Evolutionary conservation across 2,888 invertebrate genomes (phyloP).

Genomic region (Lottia scabra): DNA sequence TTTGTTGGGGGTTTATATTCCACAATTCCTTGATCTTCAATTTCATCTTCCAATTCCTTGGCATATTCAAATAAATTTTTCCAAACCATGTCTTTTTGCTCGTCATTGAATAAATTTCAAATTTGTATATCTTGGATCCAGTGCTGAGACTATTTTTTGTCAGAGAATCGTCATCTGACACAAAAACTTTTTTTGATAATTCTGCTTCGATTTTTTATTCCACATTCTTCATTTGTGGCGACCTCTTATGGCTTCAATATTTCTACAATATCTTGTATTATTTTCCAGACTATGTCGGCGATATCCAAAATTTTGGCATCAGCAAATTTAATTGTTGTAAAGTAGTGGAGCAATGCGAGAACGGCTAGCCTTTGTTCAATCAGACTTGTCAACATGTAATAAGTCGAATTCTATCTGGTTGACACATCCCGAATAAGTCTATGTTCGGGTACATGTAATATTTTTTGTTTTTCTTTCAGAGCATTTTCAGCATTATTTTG

Average conservation of each 20-base stretch:
- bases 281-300: neutral
- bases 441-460: too few species aligned
- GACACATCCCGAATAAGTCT: neutral
- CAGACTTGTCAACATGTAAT: neutral
- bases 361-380: neutral
- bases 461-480: neutral
- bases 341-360: neutral
- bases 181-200: neutral
- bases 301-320: neutral
- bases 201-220: neutral
- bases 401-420: conserved; percentile 7
- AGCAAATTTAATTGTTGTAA: neutral
- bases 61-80: neutral
- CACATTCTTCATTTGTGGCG: neutral
- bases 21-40: too few species aligned
- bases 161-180: neutral
- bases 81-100: neutral
- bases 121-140: neutral
- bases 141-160: neutral
- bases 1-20: too few species aligned
- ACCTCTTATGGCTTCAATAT: neutral
- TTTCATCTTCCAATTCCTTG: too few species aligned
- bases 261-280: neutral
- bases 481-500: neutral
- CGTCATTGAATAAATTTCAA: neutral